A percentile compares a stretch with the other conserved stretches of the same genome.
phyloP scores from a whole-genome alignment of 2,797 vertebrate species.

The Echiichthys vipera region DNA sequence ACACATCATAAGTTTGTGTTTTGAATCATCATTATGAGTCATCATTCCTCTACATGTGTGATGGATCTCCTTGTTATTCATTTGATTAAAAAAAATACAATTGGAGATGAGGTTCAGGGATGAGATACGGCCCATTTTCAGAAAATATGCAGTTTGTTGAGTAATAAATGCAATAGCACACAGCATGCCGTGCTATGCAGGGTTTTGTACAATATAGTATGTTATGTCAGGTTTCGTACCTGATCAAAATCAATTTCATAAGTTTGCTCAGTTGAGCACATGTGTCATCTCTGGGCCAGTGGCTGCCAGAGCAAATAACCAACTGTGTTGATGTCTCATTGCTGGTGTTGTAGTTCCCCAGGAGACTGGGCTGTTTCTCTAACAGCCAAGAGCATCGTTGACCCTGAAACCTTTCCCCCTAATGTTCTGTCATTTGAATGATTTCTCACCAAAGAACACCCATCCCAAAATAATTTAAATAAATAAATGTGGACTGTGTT shows the following conservation, averaged over 20 bases:
- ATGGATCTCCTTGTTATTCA: neutral
- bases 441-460: constrained; percentile 11
- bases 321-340: constrained; percentile 11
- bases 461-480: neutral
- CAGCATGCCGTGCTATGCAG: neutral
- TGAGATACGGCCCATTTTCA: neutral
- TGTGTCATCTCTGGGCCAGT: constrained; percentile 44
- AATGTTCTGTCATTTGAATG: neutral
- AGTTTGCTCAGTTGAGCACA: constrained; percentile 51
- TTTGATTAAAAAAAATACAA: neutral
- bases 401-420: neutral
- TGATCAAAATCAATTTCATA: constrained; percentile 55
- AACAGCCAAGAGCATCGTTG: neutral
- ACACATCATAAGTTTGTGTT: neutral
- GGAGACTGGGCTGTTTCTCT: neutral
- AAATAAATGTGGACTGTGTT: neutral
- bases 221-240: constrained; percentile 35
- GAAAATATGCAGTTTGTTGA: neutral
- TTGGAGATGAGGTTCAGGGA: neutral
- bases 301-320: constrained; percentile 42
- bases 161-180: neutral
- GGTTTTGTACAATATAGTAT: constrained; percentile 1
- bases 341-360: neutral
- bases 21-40: neutral
- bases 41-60: neutral